Conservation (phyloP, 2,888 invertebrate genomes). For the Carpatolechia fugitivella region DNA sequence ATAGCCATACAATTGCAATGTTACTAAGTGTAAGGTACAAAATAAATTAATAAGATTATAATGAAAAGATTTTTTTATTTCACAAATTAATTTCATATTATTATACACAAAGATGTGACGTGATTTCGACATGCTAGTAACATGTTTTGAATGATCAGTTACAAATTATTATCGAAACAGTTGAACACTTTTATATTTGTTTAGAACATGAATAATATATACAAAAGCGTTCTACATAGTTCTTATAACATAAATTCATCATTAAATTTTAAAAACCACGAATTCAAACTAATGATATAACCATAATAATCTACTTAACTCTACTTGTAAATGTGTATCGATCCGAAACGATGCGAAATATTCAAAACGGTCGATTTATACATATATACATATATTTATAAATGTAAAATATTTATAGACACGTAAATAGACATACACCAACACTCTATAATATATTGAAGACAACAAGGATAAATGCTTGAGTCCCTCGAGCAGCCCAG, state of each 20-base stretch:
- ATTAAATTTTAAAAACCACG: background rate
- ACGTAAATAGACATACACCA: background rate
- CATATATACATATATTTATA: too few species aligned
- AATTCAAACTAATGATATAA: background rate
- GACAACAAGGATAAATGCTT: background rate
- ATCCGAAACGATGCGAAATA: background rate
- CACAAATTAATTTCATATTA: constrained; percentile 18
- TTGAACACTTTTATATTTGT: background rate
- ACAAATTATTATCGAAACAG: background rate
- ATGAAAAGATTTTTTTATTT: constrained; percentile 51
- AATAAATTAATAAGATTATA: constrained; percentile 50
- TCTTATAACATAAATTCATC: too few species aligned
- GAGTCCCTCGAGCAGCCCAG: background rate
- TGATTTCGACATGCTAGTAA: constrained; percentile 39
- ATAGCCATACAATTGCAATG: constrained; percentile 23
- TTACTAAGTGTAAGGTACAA: constrained; percentile 42
- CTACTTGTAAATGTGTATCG: background rate
- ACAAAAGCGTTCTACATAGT: background rate
- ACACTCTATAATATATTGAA: background rate
- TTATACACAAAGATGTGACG: constrained; percentile 37
- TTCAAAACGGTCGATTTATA: background rate
- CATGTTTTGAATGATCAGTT: background rate
- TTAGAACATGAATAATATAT: background rate
- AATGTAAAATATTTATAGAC: constrained; percentile 1
- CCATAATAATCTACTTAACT: too few species aligned